phyloP scores from a whole-genome alignment of 2,113 vertebrate genomes.

The Cichladusa arquata region DNA sequence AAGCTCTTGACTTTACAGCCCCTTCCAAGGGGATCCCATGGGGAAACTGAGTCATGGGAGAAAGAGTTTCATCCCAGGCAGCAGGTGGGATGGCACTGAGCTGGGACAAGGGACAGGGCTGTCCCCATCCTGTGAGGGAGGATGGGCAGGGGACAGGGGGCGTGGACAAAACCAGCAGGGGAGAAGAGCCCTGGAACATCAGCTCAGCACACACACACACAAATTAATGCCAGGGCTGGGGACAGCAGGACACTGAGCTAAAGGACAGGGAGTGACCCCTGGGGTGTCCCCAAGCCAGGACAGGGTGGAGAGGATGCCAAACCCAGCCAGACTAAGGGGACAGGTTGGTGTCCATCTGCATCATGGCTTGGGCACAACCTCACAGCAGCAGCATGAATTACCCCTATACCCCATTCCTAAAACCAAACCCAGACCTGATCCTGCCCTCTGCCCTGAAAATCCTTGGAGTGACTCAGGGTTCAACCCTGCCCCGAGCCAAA shows the following conservation, averaged over 20 bases:
- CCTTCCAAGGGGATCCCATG: background rate
- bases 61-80: background rate
- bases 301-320: background rate
- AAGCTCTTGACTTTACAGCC: background rate
- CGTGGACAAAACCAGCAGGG: background rate
- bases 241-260: background rate
- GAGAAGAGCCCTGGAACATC: background rate
- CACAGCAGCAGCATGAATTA: fast-evolving
- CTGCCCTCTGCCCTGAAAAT: background rate
- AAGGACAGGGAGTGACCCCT: background rate
- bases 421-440: background rate
- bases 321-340: background rate
- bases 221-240: background rate
- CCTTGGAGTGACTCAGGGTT: background rate
- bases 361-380: background rate
- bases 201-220: background rate
- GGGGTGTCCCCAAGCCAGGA: background rate
- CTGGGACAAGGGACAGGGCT: background rate
- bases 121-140: background rate
- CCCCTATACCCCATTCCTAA: background rate
- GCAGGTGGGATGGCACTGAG: background rate
- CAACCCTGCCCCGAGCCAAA: background rate
- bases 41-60: background rate
- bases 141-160: background rate
- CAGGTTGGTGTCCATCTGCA: background rate